These are phyloP conservation scores for Cybosia mesomella DNA, from an alignment of 2,888 invertebrate species.

Conservation along the genomic window DNA sequence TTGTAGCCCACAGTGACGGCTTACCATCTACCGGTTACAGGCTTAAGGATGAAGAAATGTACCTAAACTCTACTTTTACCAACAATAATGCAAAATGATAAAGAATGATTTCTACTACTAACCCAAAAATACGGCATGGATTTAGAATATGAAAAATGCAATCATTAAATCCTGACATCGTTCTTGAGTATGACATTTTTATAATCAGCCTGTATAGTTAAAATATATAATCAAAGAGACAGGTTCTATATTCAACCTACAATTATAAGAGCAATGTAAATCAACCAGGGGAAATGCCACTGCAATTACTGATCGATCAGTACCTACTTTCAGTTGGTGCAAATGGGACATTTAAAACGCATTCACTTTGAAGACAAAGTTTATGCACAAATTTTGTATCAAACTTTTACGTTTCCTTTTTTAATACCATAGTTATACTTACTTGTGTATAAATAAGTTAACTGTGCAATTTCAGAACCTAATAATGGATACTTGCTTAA, in stretches of 20 bases:
- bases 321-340: conserved; percentile 32
- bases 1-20: neutral
- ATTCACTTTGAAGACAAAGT: conserved; percentile 2
- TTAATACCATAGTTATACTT: too few species aligned
- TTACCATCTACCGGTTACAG: neutral
- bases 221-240: conserved; percentile 38
- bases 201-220: conserved; percentile 7
- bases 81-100: neutral
- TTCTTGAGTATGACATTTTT: neutral
- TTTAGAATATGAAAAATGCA: neutral
- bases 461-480: too few species aligned
- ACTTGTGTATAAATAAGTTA: too few species aligned
- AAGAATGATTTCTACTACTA: neutral
- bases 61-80: neutral
- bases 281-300: conserved; percentile 67
- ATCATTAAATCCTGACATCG: neutral
- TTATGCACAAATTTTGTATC: neutral
- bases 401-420: neutral
- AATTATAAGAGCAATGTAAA: conserved; percentile 62
- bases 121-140: neutral
- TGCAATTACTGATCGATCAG: conserved; percentile 66
- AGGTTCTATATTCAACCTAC: conserved; percentile 45
- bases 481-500: too few species aligned
- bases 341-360: conserved; percentile 6
- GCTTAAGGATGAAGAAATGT: neutral